phyloP scores from a whole-genome alignment of 1,140 invertebrate species.

The Bursaphelenchus mucronatus region DNA sequence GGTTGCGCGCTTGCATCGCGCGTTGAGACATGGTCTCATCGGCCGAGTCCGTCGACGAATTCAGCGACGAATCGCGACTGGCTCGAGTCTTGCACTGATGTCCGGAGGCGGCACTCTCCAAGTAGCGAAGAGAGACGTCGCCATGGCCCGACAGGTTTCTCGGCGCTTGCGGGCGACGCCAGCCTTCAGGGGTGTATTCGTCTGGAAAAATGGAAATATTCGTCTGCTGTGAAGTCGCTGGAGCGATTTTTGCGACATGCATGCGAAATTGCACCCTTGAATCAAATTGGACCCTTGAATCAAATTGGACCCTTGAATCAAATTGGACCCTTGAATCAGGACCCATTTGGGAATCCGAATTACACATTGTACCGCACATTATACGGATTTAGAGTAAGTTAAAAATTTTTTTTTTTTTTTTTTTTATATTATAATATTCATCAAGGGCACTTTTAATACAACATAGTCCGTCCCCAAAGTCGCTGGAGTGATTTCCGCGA shows the following conservation, averaged over 20 bases:
- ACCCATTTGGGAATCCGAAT: conserved; percentile 11
- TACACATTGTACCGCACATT: conserved; percentile 16
- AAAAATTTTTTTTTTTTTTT: conserved; percentile 9
- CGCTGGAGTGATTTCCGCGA: too few relatives aligned
- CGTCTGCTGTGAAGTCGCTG: background rate
- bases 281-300: background rate
- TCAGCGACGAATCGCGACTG: conserved; percentile 30
- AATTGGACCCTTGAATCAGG: conserved; percentile 23
- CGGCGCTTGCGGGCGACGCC: conserved; percentile 49
- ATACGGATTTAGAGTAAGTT: conserved; percentile 10
- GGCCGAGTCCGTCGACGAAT: conserved; percentile 34
- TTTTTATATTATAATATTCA: too few relatives aligned
- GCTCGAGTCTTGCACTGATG: conserved; percentile 27
- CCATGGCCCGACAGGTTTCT: conserved; percentile 37
- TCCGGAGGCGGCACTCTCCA: conserved; percentile 43
- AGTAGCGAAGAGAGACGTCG: conserved; percentile 36
- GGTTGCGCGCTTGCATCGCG: conserved; percentile 39
- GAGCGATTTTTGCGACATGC: conserved; percentile 21
- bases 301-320: too few relatives aligned
- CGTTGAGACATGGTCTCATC: conserved; percentile 38
- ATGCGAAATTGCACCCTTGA: background rate
- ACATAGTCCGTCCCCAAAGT: too few relatives aligned
- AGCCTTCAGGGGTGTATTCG: conserved; percentile 47
- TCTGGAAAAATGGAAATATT: conserved; percentile 20
- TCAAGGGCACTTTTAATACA: too few relatives aligned